phyloP scores from a whole-genome alignment of 1,140 invertebrate species.

The Aporrectodea caliginosa region DNA sequence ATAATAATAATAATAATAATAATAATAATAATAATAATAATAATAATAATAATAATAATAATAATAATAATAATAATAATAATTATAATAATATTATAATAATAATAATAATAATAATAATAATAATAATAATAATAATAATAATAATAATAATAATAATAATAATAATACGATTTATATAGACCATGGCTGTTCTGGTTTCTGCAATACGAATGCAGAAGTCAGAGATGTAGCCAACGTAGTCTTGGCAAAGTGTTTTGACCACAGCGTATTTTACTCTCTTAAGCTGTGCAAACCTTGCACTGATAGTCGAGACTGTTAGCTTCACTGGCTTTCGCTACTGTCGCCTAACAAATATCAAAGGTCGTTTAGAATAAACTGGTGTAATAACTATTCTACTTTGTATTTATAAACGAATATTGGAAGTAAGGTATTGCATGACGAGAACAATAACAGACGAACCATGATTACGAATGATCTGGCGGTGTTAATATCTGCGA shows the following conservation, averaged over 20 bases:
- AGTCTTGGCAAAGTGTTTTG: too few species aligned
- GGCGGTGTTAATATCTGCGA: not conserved
- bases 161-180: not conserved
- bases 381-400: too few species aligned
- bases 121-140: constrained; percentile 4
- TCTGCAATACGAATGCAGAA: not conserved
- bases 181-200: not conserved
- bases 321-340: too few species aligned
- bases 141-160: not conserved
- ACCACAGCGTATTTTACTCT: too few species aligned
- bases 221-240: too few species aligned
- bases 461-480: not conserved
- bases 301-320: too few species aligned
- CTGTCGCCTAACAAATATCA: too few species aligned
- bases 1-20: not conserved
- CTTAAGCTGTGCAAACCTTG: too few species aligned
- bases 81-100: not conserved
- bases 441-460: not conserved
- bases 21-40: not conserved
- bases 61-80: not conserved
- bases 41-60: constrained; percentile 4
- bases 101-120: not conserved
- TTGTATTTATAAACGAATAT: too few species aligned
- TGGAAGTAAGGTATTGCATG: not conserved
- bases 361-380: too few species aligned